A percentile compares a stretch with the other conserved stretches of the same genome.
phyloP scores from a whole-genome alignment of 2,113 vertebrate species.

The Psophia crepitans region DNA sequence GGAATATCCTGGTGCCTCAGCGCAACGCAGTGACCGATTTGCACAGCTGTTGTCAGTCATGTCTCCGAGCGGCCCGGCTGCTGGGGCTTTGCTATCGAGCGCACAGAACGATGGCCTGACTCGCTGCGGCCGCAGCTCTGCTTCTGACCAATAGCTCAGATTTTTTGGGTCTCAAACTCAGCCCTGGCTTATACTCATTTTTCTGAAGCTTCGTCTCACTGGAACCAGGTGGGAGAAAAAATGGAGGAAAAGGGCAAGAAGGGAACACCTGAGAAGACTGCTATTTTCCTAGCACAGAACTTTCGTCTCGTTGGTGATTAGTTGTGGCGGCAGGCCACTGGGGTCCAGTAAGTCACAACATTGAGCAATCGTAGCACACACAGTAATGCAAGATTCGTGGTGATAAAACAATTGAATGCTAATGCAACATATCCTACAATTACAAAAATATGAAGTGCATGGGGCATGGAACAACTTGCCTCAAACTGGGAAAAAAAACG shows the following conservation, averaged over 20 bases:
- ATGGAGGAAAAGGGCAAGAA: not conserved
- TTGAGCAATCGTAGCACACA: not conserved
- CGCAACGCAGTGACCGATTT: accelerated
- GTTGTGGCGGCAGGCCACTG: not conserved
- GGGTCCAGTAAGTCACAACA: not conserved
- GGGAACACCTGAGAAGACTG: not conserved
- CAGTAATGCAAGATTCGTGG: not conserved
- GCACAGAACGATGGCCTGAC: not conserved
- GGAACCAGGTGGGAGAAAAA: not conserved
- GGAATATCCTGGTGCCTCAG: not conserved
- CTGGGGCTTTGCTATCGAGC: not conserved
- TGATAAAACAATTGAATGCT: not conserved
- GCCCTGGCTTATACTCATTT: not conserved
- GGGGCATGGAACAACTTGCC: not conserved
- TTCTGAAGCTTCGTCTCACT: not conserved
- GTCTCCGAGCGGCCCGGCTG: not conserved
- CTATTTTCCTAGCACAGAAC: not conserved
- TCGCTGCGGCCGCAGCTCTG: not conserved
- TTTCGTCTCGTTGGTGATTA: not conserved
- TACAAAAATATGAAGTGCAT: not conserved
- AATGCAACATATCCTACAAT: not conserved
- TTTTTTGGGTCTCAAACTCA: not conserved
- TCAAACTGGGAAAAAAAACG: not conserved
- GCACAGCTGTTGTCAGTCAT: not conserved
- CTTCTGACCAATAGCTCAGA: not conserved